Conservation (phyloP, 92 coral and sea anemone species). For the Virgularia gustaviana region DNA sequence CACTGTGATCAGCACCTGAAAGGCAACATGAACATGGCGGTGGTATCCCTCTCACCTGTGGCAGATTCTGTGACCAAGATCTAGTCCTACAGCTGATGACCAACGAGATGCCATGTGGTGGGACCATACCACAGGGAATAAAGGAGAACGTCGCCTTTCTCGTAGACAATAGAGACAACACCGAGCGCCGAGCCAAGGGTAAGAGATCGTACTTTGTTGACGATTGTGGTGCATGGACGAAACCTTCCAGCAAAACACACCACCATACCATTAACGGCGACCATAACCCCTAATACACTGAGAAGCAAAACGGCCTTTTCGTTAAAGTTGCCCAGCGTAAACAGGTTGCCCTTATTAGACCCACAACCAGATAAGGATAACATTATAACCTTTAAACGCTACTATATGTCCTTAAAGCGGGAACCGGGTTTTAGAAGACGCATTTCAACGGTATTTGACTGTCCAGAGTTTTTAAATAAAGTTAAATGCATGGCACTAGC, state of each 20-base stretch:
- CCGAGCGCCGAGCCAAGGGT: background rate
- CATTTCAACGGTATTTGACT: background rate
- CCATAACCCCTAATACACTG: background rate
- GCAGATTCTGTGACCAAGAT: background rate
- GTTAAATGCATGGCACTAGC: background rate
- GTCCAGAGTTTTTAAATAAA: background rate
- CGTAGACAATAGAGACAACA: background rate
- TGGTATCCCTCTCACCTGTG: background rate
- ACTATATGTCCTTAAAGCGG: slow-evolving; percentile 1
- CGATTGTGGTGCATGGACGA: slow-evolving; percentile 7
- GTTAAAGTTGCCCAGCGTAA: slow-evolving; percentile 3
- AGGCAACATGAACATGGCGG: too few relatives aligned
- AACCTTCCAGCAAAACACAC: slow-evolving; percentile 7
- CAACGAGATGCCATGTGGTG: background rate
- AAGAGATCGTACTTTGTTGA: background rate
- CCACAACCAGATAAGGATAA: slow-evolving; percentile 28
- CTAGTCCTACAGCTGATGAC: background rate
- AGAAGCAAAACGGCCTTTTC: slow-evolving; percentile 1
- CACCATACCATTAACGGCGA: background rate
- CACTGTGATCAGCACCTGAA: too few relatives aligned
- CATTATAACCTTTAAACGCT: slow-evolving; percentile 8
- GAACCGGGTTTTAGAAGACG: slow-evolving; percentile 9
- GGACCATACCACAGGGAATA: slow-evolving; percentile 2
- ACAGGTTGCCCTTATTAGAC: slow-evolving; percentile 6
- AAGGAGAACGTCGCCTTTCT: slow-evolving; percentile 11